These are phyloP conservation scores for Cryptoblepharus egeriae DNA, from an alignment of 2,797 vertebrate genomes.

Conservation along the genomic window DNA sequence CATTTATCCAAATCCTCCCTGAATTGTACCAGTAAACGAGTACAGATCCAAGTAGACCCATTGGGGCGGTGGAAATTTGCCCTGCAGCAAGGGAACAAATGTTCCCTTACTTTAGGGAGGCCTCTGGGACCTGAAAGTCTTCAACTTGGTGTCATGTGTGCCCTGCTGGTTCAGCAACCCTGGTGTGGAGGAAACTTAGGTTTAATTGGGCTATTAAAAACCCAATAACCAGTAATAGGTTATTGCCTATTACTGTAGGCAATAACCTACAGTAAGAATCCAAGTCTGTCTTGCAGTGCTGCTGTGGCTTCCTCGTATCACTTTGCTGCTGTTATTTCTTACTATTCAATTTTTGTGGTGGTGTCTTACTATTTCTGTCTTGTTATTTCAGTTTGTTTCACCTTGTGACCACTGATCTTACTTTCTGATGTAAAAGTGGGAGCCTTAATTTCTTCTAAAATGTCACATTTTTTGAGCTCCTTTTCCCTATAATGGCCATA, in stretches of 20 bases:
- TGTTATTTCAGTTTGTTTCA: not conserved
- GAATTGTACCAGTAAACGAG: too few relatives aligned
- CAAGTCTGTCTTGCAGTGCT: not conserved
- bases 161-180: too few relatives aligned
- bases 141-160: too few relatives aligned
- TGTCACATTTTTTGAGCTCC: not conserved
- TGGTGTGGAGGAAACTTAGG: too few relatives aligned
- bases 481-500: not conserved
- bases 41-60: too few relatives aligned
- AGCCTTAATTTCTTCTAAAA: not conserved
- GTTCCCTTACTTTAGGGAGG: too few relatives aligned
- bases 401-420: not conserved
- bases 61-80: too few relatives aligned
- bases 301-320: not conserved
- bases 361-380: conserved; percentile 6
- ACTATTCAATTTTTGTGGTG: not conserved
- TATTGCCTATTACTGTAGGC: not conserved
- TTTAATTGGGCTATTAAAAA: too few relatives aligned
- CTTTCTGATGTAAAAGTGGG: not conserved
- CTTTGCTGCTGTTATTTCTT: not conserved
- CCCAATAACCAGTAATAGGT: too few relatives aligned
- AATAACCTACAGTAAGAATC: not conserved
- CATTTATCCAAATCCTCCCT: too few relatives aligned
- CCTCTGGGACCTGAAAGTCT: too few relatives aligned
- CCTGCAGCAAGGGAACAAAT: too few relatives aligned